phyloP scores from a whole-genome alignment of 2,888 invertebrate species.

The Dicycla oo region DNA sequence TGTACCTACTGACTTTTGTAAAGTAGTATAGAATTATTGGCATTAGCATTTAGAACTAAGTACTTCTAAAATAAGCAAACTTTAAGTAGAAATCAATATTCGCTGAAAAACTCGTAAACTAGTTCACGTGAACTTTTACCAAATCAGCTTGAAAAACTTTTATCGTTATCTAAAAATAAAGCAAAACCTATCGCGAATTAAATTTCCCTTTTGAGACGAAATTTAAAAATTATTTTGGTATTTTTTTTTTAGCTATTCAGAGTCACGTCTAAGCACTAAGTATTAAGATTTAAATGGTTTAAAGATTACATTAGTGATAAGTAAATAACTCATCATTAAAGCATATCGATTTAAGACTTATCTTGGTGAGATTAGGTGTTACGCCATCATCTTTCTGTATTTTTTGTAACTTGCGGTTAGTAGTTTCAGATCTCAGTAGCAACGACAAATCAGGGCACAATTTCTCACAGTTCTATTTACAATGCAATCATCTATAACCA shows the following conservation, averaged over 20 bases:
- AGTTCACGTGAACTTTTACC: conserved; percentile 30
- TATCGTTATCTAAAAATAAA: conserved; percentile 36
- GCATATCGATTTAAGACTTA: background rate
- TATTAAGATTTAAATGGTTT: conserved; percentile 8
- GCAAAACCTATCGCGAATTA: conserved; percentile 30
- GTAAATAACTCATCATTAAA: background rate
- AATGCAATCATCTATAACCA: conserved; percentile 56
- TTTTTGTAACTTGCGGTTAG: background rate
- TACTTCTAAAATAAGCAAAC: conserved; percentile 9
- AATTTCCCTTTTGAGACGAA: conserved; percentile 28
- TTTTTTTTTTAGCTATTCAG: conserved; percentile 3
- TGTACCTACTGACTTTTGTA: conserved; percentile 31
- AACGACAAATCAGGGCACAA: conserved; percentile 19
- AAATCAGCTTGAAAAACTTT: conserved; percentile 33
- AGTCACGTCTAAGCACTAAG: conserved; percentile 28
- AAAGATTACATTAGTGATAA: conserved; percentile 11
- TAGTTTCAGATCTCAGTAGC: background rate
- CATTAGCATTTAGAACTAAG: conserved; percentile 3
- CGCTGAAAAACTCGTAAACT: conserved; percentile 19
- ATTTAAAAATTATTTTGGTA: conserved; percentile 25
- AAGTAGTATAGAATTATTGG: conserved; percentile 21
- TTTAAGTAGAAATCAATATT: conserved; percentile 26
- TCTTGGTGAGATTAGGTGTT: conserved; percentile 10
- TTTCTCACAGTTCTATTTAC: conserved; percentile 49
- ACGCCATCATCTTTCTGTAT: background rate